These are phyloP conservation scores for Whitmania pigra DNA, from an alignment of 1,140 invertebrate species.

Conservation along the genomic window DNA sequence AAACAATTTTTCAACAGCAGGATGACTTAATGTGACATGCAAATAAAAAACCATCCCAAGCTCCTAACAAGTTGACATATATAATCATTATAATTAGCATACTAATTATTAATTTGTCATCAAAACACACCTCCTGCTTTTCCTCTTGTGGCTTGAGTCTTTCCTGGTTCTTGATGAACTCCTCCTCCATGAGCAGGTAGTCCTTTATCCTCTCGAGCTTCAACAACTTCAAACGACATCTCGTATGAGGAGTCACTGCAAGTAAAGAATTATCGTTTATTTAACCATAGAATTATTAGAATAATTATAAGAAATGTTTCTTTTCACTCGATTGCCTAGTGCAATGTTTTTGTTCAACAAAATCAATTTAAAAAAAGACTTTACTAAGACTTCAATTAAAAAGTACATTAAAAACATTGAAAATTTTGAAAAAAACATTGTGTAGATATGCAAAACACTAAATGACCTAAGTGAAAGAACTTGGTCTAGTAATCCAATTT, in stretches of 20 bases:
- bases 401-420: too few relatives aligned
- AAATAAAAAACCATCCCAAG: neutral
- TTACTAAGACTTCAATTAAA: too few relatives aligned
- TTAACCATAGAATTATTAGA: neutral
- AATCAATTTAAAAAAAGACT: too few relatives aligned
- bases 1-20: too few relatives aligned
- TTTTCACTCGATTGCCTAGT: neutral
- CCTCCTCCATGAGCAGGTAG: constrained; percentile 97
- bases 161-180: constrained; percentile 97
- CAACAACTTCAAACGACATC: constrained; percentile 84
- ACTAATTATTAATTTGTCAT: neutral
- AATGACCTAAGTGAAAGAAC: too few relatives aligned
- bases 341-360: too few relatives aligned
- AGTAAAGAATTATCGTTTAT: neutral
- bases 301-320: neutral
- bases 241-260: constrained; percentile 80
- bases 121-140: constrained; percentile 67
- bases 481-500: neutral
- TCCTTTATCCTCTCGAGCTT: constrained; percentile 97
- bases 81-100: too few relatives aligned
- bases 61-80: too few relatives aligned
- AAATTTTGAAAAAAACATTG: too few relatives aligned
- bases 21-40: too few relatives aligned
- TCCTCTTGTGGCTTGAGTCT: constrained; percentile 95
- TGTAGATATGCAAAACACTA: too few relatives aligned